A percentile compares a stretch with the other conserved stretches of the same genome.
phyloP scores from a whole-genome alignment of 2,888 invertebrate genomes.

The Ochlodes sylvanus region DNA sequence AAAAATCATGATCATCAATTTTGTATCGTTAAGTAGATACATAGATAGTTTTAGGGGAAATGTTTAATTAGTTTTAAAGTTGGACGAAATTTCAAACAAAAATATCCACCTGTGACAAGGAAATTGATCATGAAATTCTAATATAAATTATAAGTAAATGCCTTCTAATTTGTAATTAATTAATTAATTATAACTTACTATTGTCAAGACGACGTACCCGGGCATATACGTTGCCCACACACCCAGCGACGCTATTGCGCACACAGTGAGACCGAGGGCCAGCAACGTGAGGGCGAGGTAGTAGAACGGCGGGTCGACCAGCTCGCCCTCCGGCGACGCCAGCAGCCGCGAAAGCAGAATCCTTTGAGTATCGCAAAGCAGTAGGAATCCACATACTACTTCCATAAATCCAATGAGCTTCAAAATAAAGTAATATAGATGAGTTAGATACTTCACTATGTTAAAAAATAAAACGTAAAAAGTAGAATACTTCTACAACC shows the following conservation, averaged over 20 bases:
- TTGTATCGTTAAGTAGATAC: no score
- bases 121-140: no score
- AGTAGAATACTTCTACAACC: no score
- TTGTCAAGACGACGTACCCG: conserved; percentile 89
- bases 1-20: no score
- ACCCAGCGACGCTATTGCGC: conserved; percentile 89
- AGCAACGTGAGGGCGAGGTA: conserved; percentile 90
- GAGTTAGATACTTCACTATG: no score
- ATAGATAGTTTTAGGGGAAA: no score
- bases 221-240: conserved; percentile 93
- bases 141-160: no score
- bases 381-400: conserved; percentile 89
- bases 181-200: conserved; percentile 79
- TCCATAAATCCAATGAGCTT: conserved; percentile 84
- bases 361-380: conserved; percentile 89
- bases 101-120: no score
- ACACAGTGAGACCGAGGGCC: conserved; percentile 88
- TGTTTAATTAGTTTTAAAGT: no score
- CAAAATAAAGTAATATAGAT: background rate
- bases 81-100: no score
- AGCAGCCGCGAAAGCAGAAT: conserved; percentile 90
- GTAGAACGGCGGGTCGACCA: conserved; percentile 90
- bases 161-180: no score
- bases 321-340: conserved; percentile 85
- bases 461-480: no score